Evolutionary conservation across 2,888 invertebrate genomes (phyloP).

Genomic region (Lumbricus terrestris): DNA sequence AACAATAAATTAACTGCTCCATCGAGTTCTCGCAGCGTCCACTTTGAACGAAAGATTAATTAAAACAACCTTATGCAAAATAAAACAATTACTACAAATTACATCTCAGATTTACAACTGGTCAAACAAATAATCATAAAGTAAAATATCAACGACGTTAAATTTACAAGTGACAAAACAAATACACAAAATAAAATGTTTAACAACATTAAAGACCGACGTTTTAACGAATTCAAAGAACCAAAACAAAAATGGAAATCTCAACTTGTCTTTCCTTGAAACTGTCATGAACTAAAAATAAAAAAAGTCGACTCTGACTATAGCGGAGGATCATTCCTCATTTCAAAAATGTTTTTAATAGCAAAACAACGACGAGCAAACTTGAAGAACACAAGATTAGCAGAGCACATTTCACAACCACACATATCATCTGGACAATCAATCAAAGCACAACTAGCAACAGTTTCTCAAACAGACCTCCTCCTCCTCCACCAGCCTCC

Average conservation of each 20-base stretch:
- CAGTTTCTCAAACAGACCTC: background rate
- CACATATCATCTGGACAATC: no score
- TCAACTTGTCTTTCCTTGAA: background rate
- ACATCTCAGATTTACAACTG: background rate
- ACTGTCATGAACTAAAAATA: background rate
- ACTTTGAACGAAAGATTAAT: background rate
- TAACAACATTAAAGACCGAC: background rate
- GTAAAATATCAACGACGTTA: conserved; percentile 7
- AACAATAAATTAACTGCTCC: conserved; percentile 11
- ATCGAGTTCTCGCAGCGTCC: background rate
- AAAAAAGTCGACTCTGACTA: background rate
- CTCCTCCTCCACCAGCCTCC: no score
- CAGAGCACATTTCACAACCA: background rate
- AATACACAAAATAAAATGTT: background rate
- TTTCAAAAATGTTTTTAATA: background rate
- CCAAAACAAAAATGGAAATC: background rate
- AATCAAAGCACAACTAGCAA: no score
- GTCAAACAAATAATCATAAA: background rate
- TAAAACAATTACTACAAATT: background rate
- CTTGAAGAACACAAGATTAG: background rate
- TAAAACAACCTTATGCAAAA: background rate
- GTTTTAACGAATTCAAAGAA: background rate
- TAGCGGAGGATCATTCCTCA: background rate
- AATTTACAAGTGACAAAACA: background rate
- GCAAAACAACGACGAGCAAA: background rate